Evolutionary conservation across 2,797 vertebrate genomes (phyloP).

Genomic region (Danio aesculapii): DNA sequence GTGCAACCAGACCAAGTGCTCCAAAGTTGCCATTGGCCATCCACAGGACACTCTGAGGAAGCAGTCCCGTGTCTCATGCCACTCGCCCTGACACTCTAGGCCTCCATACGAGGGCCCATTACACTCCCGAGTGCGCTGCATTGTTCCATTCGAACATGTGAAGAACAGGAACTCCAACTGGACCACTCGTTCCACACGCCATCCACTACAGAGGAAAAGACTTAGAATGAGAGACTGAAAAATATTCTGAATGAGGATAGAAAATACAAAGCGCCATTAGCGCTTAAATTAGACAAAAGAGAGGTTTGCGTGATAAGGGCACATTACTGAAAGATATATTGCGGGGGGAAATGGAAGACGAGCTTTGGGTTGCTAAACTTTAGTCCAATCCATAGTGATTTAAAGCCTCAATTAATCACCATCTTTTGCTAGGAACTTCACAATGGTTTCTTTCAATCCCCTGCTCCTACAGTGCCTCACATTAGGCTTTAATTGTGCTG

Average conservation of each 20-base stretch:
- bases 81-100: conserved; percentile 92
- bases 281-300: neutral
- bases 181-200: conserved; percentile 99
- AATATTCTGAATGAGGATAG: neutral
- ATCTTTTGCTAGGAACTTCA: conserved; percentile 50
- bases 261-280: neutral
- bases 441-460: conserved; percentile 51
- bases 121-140: conserved; percentile 92
- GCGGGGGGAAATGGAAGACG: neutral
- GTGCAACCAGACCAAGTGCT: conserved; percentile 90
- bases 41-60: conserved; percentile 95
- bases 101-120: conserved; percentile 96
- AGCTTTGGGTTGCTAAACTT: conserved; percentile 39
- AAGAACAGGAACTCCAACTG: conserved; percentile 92
- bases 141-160: conserved; percentile 94
- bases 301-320: conserved; percentile 1
- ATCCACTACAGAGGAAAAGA: conserved; percentile 84
- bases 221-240: neutral
- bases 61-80: conserved; percentile 91
- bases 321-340: conserved; percentile 16
- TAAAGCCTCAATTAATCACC: conserved; percentile 57
- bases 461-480: conserved; percentile 41
- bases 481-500: conserved; percentile 54
- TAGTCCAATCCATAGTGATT: conserved; percentile 50
- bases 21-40: conserved; percentile 95